phyloP scores from a whole-genome alignment of 2,113 vertebrate genomes.

The Rhinolophus sinicus region DNA sequence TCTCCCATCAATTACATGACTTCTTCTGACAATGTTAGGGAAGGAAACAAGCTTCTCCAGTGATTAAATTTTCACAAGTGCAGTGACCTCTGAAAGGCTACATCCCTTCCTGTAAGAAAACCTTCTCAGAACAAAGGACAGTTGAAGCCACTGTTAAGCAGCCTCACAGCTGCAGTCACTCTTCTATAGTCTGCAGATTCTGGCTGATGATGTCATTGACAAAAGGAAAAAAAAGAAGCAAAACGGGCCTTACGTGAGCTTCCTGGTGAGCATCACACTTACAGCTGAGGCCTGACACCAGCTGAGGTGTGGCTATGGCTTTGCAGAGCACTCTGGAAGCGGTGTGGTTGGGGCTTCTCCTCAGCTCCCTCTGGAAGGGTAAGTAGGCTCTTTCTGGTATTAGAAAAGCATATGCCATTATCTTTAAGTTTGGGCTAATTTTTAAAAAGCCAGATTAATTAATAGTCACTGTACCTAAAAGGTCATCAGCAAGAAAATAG shows the following conservation, averaged over 20 bases:
- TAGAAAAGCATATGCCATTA: neutral
- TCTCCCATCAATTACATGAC: neutral
- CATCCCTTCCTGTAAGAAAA: neutral
- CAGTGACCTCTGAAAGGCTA: neutral
- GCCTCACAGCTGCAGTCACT: neutral
- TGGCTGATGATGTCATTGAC: slow-evolving; percentile 20
- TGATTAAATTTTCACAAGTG: neutral
- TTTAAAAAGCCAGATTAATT: neutral
- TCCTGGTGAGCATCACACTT: neutral
- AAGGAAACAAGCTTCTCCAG: neutral
- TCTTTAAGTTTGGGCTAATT: neutral
- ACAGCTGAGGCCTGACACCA: neutral
- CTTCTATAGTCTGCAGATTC: neutral
- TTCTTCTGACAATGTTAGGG: neutral
- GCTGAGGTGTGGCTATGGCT: neutral
- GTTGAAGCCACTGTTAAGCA: neutral
- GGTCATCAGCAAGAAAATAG: neutral
- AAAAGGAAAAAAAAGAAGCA: slow-evolving; percentile 20
- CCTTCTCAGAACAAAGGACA: neutral
- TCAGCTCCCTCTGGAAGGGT: slow-evolving; percentile 24
- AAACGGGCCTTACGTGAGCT: neutral
- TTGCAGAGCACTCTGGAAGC: neutral
- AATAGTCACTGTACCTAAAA: neutral
- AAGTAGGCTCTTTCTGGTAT: neutral
- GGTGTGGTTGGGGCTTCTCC: slow-evolving; percentile 7